Evolutionary conservation across 2,888 invertebrate genomes (phyloP).

Genomic region (Pycnomerus fuliginosus): DNA sequence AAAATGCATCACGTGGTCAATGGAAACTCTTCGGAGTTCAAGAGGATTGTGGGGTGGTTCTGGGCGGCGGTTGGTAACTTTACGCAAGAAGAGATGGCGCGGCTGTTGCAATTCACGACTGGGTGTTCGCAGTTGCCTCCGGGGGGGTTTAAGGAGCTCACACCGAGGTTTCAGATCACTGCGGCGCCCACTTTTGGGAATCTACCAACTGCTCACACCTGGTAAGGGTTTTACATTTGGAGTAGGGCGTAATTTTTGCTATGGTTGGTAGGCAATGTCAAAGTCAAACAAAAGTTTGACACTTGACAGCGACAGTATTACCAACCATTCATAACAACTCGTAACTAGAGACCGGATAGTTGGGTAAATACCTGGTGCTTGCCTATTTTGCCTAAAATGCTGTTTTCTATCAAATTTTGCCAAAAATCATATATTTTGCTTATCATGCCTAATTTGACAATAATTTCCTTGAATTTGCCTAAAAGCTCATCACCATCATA

Average conservation of each 20-base stretch:
- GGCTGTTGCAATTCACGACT: constrained; percentile 89
- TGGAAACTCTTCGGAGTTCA: constrained; percentile 79
- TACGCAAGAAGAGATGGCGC: constrained; percentile 88
- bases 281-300: too few relatives aligned
- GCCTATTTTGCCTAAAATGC: too few relatives aligned
- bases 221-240: constrained; percentile 56
- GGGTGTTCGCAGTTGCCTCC: constrained; percentile 91
- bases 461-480: too few relatives aligned
- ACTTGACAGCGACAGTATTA: too few relatives aligned
- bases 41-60: constrained; percentile 84
- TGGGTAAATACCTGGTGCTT: too few relatives aligned
- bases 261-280: too few relatives aligned
- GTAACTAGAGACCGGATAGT: too few relatives aligned
- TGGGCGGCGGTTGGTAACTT: constrained; percentile 89
- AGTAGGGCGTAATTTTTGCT: background rate
- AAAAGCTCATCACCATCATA: too few relatives aligned
- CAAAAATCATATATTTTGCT: too few relatives aligned
- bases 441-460: too few relatives aligned
- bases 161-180: constrained; percentile 89
- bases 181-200: constrained; percentile 88
- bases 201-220: constrained; percentile 92
- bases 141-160: constrained; percentile 85
- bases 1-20: constrained; percentile 84
- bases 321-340: too few relatives aligned
- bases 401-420: too few relatives aligned